A percentile compares a stretch with the other conserved stretches of the same genome.
phyloP scores from a whole-genome alignment of 2,888 invertebrate species.

The Papilio elwesi region DNA sequence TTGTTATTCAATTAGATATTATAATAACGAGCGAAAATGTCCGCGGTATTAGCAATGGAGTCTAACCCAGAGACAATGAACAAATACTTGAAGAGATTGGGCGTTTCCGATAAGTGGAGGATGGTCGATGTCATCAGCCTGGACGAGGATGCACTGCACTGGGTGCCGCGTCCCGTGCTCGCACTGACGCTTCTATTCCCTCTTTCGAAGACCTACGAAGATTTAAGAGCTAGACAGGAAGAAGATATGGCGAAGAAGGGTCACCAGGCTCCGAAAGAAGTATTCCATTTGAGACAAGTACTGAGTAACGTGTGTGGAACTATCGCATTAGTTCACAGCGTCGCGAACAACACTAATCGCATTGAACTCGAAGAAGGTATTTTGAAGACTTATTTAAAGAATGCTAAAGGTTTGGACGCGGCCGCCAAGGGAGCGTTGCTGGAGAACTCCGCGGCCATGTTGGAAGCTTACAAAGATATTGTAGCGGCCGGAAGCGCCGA shows the following conservation, averaged over 20 bases:
- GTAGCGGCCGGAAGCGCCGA: constrained; percentile 92
- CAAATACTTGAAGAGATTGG: constrained; percentile 90
- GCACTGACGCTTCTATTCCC: constrained; percentile 95
- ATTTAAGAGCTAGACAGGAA: constrained; percentile 86
- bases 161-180: constrained; percentile 93
- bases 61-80: constrained; percentile 86
- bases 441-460: constrained; percentile 88
- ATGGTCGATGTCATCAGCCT: constrained; percentile 96
- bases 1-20: constrained; percentile 5
- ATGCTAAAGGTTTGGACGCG: constrained; percentile 86
- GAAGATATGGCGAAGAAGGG: constrained; percentile 83
- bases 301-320: constrained; percentile 98
- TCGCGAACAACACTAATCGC: constrained; percentile 94
- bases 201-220: constrained; percentile 89
- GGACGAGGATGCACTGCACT: constrained; percentile 91
- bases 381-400: constrained; percentile 90
- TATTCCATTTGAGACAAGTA: constrained; percentile 94
- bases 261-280: constrained; percentile 83
- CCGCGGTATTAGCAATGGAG: constrained; percentile 75
- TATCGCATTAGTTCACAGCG: constrained; percentile 95
- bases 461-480: constrained; percentile 91
- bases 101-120: constrained; percentile 91
- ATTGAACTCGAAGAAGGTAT: constrained; percentile 88
- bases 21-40: constrained; percentile 50
- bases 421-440: constrained; percentile 90